Percentiles rank a stretch among this genome's conserved stretches.
Conservation (phyloP, 2,113 vertebrate species). For the Rhinoptilus africanus region DNA sequence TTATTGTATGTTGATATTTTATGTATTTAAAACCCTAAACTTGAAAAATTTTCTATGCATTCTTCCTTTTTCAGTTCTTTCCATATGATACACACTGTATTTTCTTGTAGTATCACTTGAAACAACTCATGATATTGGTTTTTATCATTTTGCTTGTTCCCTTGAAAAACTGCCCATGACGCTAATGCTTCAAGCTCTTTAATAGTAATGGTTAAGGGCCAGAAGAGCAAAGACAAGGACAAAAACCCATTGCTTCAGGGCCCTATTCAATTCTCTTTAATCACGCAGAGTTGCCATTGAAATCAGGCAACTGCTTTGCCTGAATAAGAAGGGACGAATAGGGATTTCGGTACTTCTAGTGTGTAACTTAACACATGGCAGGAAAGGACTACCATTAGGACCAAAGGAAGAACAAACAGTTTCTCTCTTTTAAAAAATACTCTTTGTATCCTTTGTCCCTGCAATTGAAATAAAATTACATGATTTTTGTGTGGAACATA, state of each 20-base stretch:
- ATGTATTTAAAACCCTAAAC: background rate
- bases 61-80: background rate
- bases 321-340: background rate
- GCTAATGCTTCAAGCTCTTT: slow-evolving; percentile 9
- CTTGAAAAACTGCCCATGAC: background rate
- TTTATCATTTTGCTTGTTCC: background rate
- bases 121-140: background rate
- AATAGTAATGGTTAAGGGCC: background rate
- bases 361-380: background rate
- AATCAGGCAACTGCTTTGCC: slow-evolving; percentile 31
- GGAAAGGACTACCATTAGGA: background rate
- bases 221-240: slow-evolving; percentile 48
- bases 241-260: slow-evolving; percentile 23
- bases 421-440: background rate
- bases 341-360: background rate
- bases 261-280: slow-evolving; percentile 25
- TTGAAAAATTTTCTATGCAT: background rate
- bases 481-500: background rate
- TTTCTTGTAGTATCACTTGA: background rate
- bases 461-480: background rate
- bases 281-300: slow-evolving; percentile 7
- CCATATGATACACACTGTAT: background rate
- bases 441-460: background rate
- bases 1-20: background rate
- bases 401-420: background rate